Evolutionary conservation across 64 coral and sea anemone species (phyloP).

Genomic region (Montipora cactus): DNA sequence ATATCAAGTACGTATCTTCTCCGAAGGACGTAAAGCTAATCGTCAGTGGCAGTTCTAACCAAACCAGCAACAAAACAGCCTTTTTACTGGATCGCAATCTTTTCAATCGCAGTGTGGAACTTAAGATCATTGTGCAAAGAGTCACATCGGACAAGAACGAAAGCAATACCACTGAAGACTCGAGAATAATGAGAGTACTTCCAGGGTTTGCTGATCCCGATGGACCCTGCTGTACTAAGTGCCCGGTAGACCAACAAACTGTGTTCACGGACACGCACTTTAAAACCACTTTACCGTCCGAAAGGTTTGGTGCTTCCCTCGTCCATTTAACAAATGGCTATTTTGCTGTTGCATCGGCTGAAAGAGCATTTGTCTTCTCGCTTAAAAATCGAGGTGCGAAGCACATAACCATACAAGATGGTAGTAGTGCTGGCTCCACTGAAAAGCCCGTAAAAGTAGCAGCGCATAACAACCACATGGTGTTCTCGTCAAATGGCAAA

Average conservation of each 20-base stretch:
- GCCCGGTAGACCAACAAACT: not conserved
- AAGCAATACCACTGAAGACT: conserved; percentile 69
- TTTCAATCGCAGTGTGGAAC: conserved; percentile 54
- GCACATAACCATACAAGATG: not conserved
- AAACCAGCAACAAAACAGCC: conserved; percentile 16
- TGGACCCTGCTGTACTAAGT: conserved; percentile 60
- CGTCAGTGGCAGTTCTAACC: conserved; percentile 29
- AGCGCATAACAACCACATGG: not conserved
- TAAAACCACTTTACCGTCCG: conserved; percentile 40
- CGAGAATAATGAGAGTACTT: conserved; percentile 62
- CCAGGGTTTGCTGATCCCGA: conserved; percentile 65
- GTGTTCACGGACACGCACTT: conserved; percentile 49
- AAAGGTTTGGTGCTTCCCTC: conserved; percentile 57
- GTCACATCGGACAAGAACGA: conserved; percentile 63
- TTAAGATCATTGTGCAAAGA: conserved; percentile 56
- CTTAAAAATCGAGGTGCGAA: conserved; percentile 18
- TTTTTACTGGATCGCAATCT: conserved; percentile 23
- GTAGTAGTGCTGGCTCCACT: not conserved
- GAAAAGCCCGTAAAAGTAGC: not conserved
- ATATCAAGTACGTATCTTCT: conserved; percentile 82
- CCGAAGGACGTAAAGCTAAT: conserved; percentile 21
- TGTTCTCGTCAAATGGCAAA: not conserved
- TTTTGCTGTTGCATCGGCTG: conserved; percentile 31
- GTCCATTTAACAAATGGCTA: conserved; percentile 8
- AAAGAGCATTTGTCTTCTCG: conserved; percentile 29